These are phyloP conservation scores for Bursaphelenchus okinawaensis DNA, from an alignment of 2,888 invertebrate species.

Conservation along the genomic window DNA sequence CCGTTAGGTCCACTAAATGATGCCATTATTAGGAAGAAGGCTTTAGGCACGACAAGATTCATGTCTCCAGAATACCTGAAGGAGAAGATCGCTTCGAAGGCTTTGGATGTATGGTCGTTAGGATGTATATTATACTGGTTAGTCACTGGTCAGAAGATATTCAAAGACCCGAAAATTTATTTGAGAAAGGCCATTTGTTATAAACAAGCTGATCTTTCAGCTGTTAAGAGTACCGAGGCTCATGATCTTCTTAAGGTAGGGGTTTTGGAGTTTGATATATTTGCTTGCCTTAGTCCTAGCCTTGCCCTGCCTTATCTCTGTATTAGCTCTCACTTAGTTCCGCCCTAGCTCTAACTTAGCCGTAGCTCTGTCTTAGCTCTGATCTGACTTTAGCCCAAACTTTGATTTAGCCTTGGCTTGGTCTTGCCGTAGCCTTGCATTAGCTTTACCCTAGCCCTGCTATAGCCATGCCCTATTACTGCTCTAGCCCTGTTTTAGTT, in stretches of 20 bases:
- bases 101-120: background rate
- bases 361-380: too few species aligned
- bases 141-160: slow-evolving; percentile 1
- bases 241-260: background rate
- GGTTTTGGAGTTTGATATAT: too few species aligned
- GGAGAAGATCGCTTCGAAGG: slow-evolving; percentile 6
- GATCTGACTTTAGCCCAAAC: too few species aligned
- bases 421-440: too few species aligned
- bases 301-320: too few species aligned
- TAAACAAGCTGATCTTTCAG: background rate
- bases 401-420: too few species aligned
- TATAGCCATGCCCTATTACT: too few species aligned
- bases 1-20: slow-evolving; percentile 6
- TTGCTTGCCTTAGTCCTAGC: too few species aligned
- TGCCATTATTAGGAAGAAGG: slow-evolving; percentile 1
- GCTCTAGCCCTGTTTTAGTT: too few species aligned
- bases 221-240: background rate
- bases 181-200: background rate
- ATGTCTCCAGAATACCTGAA: slow-evolving; percentile 2
- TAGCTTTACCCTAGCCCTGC: too few species aligned
- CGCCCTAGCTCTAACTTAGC: too few species aligned
- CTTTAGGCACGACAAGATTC: background rate
- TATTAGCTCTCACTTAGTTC: too few species aligned
- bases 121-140: slow-evolving; percentile 4
- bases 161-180: background rate